Evolutionary conservation across 2,888 invertebrate species (phyloP), one percentile per base, ranked within the genome.

Genomic region (Melitaea athalia): DNA sequence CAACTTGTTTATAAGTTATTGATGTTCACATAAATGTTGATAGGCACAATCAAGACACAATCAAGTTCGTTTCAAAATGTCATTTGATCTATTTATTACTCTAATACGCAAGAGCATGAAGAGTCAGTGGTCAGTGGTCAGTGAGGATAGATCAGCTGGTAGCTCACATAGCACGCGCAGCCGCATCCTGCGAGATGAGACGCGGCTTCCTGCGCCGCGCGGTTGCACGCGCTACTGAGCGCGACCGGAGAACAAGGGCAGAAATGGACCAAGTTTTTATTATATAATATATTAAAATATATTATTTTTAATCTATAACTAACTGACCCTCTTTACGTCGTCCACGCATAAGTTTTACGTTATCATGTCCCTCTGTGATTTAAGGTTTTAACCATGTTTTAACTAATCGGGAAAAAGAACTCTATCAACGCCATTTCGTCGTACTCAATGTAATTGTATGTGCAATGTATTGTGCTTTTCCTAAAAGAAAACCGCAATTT

Each of bases 151-250:
- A 75, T 77, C 75, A 78, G 81, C 74, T 72, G 76, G 76, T 77
- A 77, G 77, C 75, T 75, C 75, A 75, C 77, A 73, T 73, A 73
- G 75, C 78, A 75, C 79, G 85, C 81, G 76, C 76, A 73, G 86
- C 90, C 91, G 91, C 92, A 91, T 92, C 91, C 92, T 90, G 91
- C 85, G 90, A 92, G 92, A 91, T 87, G 92, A 92, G 92, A 92
- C 88, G 91, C 85, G 78, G 86, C 87, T 89, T 92, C 92, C 92
- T 92, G 90, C 88, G 88, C 80, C 75, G 81, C 86, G 90, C 85
- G 92, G 92, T 92, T 92, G 92, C 92, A 92, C 86, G 92, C 92
- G 86, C 90, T 77, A 87, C 76, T 82, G 86, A 92, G 92, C 92
- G 88, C 89, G 80, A 91, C 92, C 81, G 83, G 80, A 86, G 81